Conservation (phyloP, 2,113 vertebrate species). For the Centropus unirufus region DNA sequence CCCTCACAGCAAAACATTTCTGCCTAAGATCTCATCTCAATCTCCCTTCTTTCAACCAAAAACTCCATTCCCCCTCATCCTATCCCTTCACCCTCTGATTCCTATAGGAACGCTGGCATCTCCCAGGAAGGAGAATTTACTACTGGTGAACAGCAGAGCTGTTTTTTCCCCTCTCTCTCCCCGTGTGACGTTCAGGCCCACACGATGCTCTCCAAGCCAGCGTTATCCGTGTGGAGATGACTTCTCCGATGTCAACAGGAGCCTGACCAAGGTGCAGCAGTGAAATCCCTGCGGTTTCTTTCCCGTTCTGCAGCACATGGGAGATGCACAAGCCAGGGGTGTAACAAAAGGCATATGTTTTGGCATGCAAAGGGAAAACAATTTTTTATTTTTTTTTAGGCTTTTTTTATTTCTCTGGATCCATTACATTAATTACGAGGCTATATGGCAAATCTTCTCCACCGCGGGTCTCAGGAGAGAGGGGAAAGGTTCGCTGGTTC, state of each 20-base stretch:
- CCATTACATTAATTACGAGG: neutral
- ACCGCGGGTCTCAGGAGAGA: neutral
- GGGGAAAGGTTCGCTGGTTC: neutral
- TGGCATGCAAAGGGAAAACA: neutral
- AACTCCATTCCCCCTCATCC: no score
- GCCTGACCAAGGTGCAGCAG: neutral
- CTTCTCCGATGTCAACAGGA: neutral
- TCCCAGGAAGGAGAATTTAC: neutral
- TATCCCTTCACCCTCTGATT: no score
- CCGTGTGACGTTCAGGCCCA: neutral
- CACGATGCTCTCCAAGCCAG: neutral
- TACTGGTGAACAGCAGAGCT: neutral
- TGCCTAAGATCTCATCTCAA: no score
- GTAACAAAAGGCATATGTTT: neutral
- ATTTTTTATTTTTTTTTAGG: neutral
- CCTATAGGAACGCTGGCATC: no score
- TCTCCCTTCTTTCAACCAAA: no score
- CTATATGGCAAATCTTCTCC: neutral
- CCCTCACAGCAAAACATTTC: no score
- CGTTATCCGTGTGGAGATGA: neutral
- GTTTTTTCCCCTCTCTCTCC: neutral
- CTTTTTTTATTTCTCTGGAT: neutral
- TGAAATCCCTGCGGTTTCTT: neutral
- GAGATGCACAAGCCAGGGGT: neutral
- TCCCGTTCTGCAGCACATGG: neutral